Evolutionary conservation across 2,888 invertebrate species (phyloP), one percentile per base, ranked within the genome.

Genomic region (Protula sp.): DNA sequence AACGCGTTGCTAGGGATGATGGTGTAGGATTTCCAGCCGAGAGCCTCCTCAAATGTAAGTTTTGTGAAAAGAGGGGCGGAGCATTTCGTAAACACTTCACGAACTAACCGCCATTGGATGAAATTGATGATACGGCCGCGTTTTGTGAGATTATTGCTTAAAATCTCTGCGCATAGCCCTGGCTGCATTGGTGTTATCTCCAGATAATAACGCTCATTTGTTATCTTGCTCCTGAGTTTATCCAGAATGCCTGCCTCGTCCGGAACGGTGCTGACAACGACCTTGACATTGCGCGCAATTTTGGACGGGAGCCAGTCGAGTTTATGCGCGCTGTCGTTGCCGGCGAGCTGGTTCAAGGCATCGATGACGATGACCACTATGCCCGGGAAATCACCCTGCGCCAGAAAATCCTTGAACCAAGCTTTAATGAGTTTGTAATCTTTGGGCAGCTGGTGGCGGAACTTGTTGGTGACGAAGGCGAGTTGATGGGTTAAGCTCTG

Each of bases 201-300:
- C 19, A 95, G 86, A 72, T 94, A 94, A 75, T 90, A 90, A 56
- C 94, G 89, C 89, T 94, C 92, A 61, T 91, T 86, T 14, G 91
- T 84, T 0, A 94, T 82, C 0, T 60, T 58, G 19, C 58, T 30
- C 19, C 51, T 45, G 1, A 65, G 56, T 28, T 54, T 55, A 1
- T 28, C 29, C 22, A 55, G 0, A 92, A 92, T 14, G 19, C 38
- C 55, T 24, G 30, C 19, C 26, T 57, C 28, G 14, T 56, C 58
- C 29, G 64, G 48, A 28, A 51, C 26, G 24, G 65, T 59, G n/a
- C 61, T 54, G 1, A 63, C 54, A 29, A 65, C 59, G 45, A 65
- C 55, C 48, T 63, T 63, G 38, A 65, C 63, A 53, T 65, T 65
- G 9, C 51, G 54, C 3, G 63, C 47, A 3, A 61, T 31, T 26